These are phyloP conservation scores for Zygogramma bicolorata DNA, from an alignment of 2,888 invertebrate species.

Conservation along the genomic window DNA sequence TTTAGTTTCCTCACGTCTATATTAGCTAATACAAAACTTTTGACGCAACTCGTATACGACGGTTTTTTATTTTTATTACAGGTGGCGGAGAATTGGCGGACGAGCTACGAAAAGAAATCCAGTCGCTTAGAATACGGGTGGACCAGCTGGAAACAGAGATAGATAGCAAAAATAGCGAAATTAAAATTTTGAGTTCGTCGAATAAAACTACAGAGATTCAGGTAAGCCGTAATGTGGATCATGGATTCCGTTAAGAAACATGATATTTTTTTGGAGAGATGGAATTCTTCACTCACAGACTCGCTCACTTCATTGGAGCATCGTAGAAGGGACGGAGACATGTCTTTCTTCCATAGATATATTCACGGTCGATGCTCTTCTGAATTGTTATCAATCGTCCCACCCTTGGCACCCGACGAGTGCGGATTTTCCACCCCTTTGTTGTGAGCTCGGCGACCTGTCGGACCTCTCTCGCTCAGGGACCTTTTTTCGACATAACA, in stretches of 20 bases:
- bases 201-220: slow-evolving; percentile 59
- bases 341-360: too few relatives aligned
- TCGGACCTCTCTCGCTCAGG: too few relatives aligned
- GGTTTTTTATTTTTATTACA: slow-evolving; percentile 41
- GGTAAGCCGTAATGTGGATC: slow-evolving; percentile 19
- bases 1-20: too few relatives aligned
- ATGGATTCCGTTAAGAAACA: not conserved
- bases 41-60: not conserved
- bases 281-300: too few relatives aligned
- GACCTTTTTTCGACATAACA: too few relatives aligned
- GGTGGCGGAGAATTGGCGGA: slow-evolving; percentile 79
- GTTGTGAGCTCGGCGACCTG: too few relatives aligned
- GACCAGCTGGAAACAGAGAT: slow-evolving; percentile 87
- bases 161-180: slow-evolving; percentile 86
- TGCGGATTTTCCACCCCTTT: too few relatives aligned
- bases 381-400: too few relatives aligned
- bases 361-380: too few relatives aligned
- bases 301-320: too few relatives aligned
- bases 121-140: slow-evolving; percentile 80
- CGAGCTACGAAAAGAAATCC: slow-evolving; percentile 81
- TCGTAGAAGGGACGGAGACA: too few relatives aligned
- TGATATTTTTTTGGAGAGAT: not conserved
- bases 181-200: slow-evolving; percentile 72
- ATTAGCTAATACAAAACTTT: not conserved
- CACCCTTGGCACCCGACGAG: too few relatives aligned